phyloP scores from a whole-genome alignment of 2,888 invertebrate genomes.

The Callyntrura sp. region DNA sequence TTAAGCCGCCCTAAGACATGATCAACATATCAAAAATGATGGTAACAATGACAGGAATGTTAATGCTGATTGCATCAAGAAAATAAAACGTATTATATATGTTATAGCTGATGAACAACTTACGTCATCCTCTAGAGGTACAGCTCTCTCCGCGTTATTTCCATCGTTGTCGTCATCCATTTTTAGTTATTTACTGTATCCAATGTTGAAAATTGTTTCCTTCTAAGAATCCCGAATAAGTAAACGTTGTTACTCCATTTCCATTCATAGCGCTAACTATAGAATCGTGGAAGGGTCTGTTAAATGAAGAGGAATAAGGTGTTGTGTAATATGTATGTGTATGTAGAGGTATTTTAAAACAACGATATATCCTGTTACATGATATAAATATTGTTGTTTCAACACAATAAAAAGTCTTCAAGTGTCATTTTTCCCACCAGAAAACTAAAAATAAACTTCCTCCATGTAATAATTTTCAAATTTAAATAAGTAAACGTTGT shows the following conservation, averaged over 20 bases:
- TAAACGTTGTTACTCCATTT: background rate
- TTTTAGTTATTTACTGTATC: background rate
- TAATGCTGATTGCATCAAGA: background rate
- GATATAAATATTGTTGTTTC: too few relatives aligned
- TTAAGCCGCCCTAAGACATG: constrained; percentile 56
- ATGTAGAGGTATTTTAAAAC: too few relatives aligned
- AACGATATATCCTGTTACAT: too few relatives aligned
- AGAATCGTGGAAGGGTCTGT: too few relatives aligned
- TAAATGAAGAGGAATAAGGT: too few relatives aligned
- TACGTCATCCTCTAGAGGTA: constrained; percentile 70
- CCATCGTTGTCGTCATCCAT: constrained; percentile 76
- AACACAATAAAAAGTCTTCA: too few relatives aligned
- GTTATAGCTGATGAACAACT: background rate
- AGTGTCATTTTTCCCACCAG: too few relatives aligned
- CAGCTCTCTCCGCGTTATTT: constrained; percentile 61
- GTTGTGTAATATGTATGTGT: too few relatives aligned
- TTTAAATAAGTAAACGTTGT: constrained; percentile 8
- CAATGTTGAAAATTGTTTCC: background rate
- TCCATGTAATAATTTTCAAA: too few relatives aligned
- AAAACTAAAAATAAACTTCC: too few relatives aligned
- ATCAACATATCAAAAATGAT: background rate
- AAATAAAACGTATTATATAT: background rate
- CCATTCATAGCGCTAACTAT: background rate
- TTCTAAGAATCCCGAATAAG: constrained; percentile 3
- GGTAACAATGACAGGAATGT: background rate